Evolutionary conservation across 2,113 vertebrate species (phyloP).

Genomic region (Carassius auratus): DNA sequence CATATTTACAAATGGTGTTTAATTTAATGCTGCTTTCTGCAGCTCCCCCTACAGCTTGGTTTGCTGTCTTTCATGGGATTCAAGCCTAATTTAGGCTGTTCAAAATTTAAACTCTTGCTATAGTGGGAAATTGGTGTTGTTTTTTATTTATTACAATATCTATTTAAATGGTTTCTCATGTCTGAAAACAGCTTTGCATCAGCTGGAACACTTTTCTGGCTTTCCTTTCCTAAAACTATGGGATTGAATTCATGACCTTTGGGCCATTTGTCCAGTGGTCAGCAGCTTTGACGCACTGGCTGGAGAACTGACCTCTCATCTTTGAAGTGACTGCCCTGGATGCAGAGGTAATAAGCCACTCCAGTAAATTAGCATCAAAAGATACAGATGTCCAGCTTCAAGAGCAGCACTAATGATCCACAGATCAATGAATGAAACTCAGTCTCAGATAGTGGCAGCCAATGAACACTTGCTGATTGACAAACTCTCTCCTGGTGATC

Average conservation of each 20-base stretch:
- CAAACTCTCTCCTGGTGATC: neutral
- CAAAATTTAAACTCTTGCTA: no score
- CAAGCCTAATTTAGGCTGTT: neutral
- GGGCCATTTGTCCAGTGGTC: constrained; percentile 72
- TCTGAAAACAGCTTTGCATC: neutral
- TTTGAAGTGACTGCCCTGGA: constrained; percentile 71
- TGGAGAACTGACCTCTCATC: constrained; percentile 61
- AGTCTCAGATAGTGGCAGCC: no score
- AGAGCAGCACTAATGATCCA: neutral
- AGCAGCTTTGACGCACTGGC: constrained; percentile 56
- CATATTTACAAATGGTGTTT: neutral
- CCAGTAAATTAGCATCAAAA: constrained; percentile 69
- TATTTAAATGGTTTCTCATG: neutral
- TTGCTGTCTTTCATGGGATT: neutral
- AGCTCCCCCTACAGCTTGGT: neutral
- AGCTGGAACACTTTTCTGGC: neutral
- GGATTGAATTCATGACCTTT: constrained; percentile 74
- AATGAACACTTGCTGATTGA: neutral
- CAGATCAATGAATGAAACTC: neutral
- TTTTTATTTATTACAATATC: neutral
- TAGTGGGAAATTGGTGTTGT: neutral
- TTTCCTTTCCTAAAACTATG: neutral
- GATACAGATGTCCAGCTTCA: constrained; percentile 53
- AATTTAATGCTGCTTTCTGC: no score
- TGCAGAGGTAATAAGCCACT: constrained; percentile 69